A percentile compares a stretch with the other conserved stretches of the same genome.
phyloP scores from a whole-genome alignment of 2,113 vertebrate species.

The Lampris megalopsis region DNA sequence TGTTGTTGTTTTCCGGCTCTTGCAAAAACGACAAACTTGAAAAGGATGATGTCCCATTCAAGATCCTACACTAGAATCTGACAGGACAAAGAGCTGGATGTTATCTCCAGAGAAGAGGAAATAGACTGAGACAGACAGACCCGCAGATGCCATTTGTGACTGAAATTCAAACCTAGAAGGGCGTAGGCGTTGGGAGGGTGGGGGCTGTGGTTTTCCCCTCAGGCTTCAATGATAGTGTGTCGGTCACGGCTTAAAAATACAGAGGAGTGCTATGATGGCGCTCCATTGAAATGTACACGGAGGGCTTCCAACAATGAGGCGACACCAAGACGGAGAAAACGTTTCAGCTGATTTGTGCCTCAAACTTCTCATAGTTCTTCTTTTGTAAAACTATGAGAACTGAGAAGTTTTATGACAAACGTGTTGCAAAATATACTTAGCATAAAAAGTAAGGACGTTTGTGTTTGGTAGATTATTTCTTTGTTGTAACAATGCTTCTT shows the following conservation, averaged over 20 bases:
- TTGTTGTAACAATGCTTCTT: no score
- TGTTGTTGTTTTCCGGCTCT: no score
- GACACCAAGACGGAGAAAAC: conserved; percentile 2
- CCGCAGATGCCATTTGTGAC: not conserved
- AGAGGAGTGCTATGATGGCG: not conserved
- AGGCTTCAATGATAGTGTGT: conserved; percentile 18
- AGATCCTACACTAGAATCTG: no score
- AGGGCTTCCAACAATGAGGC: not conserved
- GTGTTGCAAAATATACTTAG: no score
- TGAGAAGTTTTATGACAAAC: no score
- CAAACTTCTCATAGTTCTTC: not conserved
- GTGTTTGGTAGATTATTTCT: no score
- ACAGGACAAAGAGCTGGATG: no score
- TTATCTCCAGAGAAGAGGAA: conserved; percentile 1
- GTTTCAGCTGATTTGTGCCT: not conserved
- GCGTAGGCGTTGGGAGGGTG: conserved; percentile 32
- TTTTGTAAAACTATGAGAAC: no score
- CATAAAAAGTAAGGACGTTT: no score
- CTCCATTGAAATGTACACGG: not conserved
- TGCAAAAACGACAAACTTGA: no score
- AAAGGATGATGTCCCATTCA: no score
- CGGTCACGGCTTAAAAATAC: not conserved
- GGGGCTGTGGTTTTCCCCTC: conserved; percentile 37
- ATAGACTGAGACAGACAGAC: conserved; percentile 11
- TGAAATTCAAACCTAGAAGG: conserved; percentile 21